These are phyloP conservation scores for Alviniconcha strummeri DNA, from an alignment of 2,888 invertebrate genomes.

Conservation along the genomic window DNA sequence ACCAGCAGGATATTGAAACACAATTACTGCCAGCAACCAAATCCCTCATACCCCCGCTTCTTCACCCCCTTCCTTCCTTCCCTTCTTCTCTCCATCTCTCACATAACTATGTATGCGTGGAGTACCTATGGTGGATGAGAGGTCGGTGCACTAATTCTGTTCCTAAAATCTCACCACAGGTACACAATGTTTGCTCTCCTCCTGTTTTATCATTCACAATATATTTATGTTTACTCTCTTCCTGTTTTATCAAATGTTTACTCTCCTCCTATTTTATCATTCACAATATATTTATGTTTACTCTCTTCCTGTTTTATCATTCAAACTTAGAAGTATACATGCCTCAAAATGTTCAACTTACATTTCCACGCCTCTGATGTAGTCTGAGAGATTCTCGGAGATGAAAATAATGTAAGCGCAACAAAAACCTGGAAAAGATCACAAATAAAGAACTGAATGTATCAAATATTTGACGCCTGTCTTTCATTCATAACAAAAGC, in stretches of 20 bases:
- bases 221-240: not conserved
- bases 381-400: constrained; percentile 71
- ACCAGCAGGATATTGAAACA: too few relatives aligned
- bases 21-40: too few relatives aligned
- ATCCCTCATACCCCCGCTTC: not conserved
- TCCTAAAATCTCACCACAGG: too few relatives aligned
- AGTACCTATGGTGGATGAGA: not conserved
- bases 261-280: not conserved
- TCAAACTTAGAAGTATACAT: too few relatives aligned
- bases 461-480: not conserved
- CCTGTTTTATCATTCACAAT: not conserved
- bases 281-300: not conserved
- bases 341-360: constrained; percentile 50
- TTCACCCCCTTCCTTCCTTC: not conserved
- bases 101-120: not conserved
- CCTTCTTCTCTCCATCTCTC: not conserved
- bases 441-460: not conserved
- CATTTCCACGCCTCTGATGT: constrained; percentile 63
- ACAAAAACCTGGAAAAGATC: constrained; percentile 71
- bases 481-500: too few relatives aligned
- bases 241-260: not conserved
- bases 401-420: constrained; percentile 74
- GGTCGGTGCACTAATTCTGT: too few relatives aligned
- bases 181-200: too few relatives aligned
- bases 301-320: too few relatives aligned